Evolutionary conservation across 2,888 invertebrate species (phyloP).

Genomic region (Drosophila mercatorum): DNA sequence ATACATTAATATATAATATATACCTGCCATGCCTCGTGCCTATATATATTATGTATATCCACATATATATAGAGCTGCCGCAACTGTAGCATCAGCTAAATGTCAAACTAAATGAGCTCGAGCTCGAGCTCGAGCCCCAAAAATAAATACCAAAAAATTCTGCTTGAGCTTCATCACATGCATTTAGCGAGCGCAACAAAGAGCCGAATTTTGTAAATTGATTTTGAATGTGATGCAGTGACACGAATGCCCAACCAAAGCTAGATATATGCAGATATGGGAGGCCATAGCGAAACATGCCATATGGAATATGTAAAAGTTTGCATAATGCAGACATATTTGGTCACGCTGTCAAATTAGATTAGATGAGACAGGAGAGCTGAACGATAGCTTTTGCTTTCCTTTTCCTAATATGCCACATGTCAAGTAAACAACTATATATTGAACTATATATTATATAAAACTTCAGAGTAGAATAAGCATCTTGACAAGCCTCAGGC

Average conservation of each 20-base stretch:
- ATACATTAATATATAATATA: conserved; percentile 54
- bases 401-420: no score
- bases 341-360: not conserved
- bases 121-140: conserved; percentile 9
- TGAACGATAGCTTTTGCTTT: no score
- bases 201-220: conserved; percentile 10
- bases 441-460: no score
- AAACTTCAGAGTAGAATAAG: no score
- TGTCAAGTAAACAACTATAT: no score
- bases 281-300: no score
- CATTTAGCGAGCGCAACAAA: not conserved
- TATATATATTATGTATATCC: conserved; percentile 4
- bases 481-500: no score
- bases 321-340: not conserved
- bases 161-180: conserved; percentile 1
- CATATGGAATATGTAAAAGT: not conserved
- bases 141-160: not conserved
- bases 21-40: conserved; percentile 28
- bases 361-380: no score
- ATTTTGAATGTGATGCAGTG: conserved; percentile 25
- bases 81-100: conserved; percentile 48
- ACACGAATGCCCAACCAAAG: conserved; percentile 1
- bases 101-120: conserved; percentile 40
- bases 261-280: not conserved
- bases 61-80: not conserved